Evolutionary conservation across 2,888 invertebrate species (phyloP).

Genomic region (Unio pictorum): DNA sequence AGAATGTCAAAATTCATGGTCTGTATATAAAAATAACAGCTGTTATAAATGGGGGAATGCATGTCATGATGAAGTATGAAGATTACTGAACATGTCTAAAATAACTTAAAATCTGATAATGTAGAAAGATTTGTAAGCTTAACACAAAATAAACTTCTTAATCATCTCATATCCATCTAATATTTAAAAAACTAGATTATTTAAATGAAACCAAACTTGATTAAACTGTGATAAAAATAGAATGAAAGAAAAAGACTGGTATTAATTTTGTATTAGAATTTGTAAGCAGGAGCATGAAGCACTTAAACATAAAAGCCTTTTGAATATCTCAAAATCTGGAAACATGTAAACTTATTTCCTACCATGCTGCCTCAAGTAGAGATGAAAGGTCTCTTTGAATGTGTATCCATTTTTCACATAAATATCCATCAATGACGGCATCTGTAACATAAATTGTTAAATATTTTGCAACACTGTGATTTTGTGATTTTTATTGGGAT

Average conservation of each 20-base stretch:
- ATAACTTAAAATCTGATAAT: no score
- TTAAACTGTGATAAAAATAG: no score
- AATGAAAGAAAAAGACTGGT: not conserved
- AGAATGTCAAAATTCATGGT: no score
- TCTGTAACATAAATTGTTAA: conserved; percentile 58
- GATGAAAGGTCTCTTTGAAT: conserved; percentile 90
- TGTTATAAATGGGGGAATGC: no score
- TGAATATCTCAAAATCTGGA: not conserved
- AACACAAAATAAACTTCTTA: no score
- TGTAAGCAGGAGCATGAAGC: no score
- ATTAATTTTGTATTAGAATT: not conserved
- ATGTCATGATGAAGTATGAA: no score
- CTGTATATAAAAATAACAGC: no score
- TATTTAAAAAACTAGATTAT: not conserved
- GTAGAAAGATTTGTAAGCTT: no score
- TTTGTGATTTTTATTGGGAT: no score
- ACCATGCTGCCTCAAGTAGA: conserved; percentile 73
- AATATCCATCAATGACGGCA: conserved; percentile 70
- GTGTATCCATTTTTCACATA: conserved; percentile 77
- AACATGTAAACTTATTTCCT: conserved; percentile 8
- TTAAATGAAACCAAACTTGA: not conserved
- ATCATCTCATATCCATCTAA: not conserved
- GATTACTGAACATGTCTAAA: no score
- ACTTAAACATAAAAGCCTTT: not conserved
- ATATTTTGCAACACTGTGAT: no score